Conservation (phyloP, 2,888 invertebrate species). For the Scrobipalpa costella region DNA sequence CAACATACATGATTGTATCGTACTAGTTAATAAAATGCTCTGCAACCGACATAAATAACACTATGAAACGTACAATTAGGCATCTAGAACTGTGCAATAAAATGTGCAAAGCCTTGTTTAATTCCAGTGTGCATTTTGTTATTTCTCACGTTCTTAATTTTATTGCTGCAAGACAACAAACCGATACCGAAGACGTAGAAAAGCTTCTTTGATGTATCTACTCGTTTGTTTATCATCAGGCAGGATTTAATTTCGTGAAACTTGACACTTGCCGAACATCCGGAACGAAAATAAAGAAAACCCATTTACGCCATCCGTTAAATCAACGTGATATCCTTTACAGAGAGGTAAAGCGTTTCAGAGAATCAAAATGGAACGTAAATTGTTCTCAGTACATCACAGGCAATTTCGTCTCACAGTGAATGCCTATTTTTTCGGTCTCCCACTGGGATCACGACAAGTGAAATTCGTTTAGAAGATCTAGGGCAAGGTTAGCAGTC, state of each 20-base stretch:
- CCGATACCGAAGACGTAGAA: not conserved
- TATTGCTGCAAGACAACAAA: not conserved
- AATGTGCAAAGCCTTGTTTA: constrained; percentile 1
- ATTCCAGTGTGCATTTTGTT: not conserved
- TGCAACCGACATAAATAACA: constrained; percentile 4
- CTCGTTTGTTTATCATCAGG: not conserved
- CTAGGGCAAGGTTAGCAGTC: constrained; percentile 18
- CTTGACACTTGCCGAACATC: not conserved
- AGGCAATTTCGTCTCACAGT: not conserved
- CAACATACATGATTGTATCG: constrained; percentile 1
- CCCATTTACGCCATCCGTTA: constrained; percentile 3
- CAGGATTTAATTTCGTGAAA: not conserved
- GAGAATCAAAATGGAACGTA: constrained; percentile 1
- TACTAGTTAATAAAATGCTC: not conserved
- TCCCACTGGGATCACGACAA: constrained; percentile 14
- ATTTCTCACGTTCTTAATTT: constrained; percentile 12
- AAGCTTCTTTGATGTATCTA: not conserved
- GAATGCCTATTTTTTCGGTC: not conserved
- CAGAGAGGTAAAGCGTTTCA: constrained; percentile 1
- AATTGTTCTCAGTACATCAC: constrained; percentile 1
- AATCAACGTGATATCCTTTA: constrained; percentile 13
- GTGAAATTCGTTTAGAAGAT: constrained; percentile 14
- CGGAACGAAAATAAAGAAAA: constrained; percentile 11
- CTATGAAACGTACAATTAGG: constrained; percentile 4
- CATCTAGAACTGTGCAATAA: not conserved